Percentiles rank a stretch among this genome's conserved stretches.
Evolutionary conservation across 2,888 invertebrate species (phyloP).

Genomic region (Ophonus ardosiacus): DNA sequence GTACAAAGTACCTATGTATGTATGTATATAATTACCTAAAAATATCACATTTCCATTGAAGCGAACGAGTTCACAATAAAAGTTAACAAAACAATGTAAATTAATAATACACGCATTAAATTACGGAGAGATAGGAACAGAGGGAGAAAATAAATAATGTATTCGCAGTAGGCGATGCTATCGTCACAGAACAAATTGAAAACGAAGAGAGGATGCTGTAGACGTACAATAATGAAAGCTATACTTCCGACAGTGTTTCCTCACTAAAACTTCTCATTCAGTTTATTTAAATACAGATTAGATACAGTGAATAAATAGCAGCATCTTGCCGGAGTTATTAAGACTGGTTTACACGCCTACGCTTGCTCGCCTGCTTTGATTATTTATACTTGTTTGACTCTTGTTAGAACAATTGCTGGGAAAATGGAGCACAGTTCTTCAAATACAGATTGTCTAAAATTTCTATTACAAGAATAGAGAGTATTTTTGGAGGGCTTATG

Average conservation of each 20-base stretch:
- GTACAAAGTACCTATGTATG: no score
- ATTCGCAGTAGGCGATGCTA: constrained; percentile 26
- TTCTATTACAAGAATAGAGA: not conserved
- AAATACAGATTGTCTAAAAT: not conserved
- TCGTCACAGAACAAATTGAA: constrained; percentile 33
- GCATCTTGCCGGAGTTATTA: constrained; percentile 22
- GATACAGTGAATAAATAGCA: constrained; percentile 48
- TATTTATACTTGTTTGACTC: constrained; percentile 43
- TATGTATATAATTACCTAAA: not conserved
- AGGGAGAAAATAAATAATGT: constrained; percentile 24
- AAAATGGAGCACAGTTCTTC: constrained; percentile 7
- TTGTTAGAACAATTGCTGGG: constrained; percentile 21
- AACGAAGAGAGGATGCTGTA: not conserved
- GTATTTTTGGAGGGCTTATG: not conserved
- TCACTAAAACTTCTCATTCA: constrained; percentile 29
- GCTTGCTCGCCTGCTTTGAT: constrained; percentile 27
- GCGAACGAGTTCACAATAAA: not conserved
- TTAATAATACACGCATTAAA: constrained; percentile 42
- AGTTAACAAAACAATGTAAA: constrained; percentile 38
- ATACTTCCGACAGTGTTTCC: constrained; percentile 28
- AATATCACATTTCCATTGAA: not conserved
- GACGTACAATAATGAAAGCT: constrained; percentile 41
- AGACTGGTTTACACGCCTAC: constrained; percentile 45
- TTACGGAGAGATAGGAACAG: constrained; percentile 11
- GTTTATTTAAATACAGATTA: constrained; percentile 51